Base-by-base conservation (phyloP, 2,888 invertebrate genomes). In the Lithophane ornitopus region DNA sequence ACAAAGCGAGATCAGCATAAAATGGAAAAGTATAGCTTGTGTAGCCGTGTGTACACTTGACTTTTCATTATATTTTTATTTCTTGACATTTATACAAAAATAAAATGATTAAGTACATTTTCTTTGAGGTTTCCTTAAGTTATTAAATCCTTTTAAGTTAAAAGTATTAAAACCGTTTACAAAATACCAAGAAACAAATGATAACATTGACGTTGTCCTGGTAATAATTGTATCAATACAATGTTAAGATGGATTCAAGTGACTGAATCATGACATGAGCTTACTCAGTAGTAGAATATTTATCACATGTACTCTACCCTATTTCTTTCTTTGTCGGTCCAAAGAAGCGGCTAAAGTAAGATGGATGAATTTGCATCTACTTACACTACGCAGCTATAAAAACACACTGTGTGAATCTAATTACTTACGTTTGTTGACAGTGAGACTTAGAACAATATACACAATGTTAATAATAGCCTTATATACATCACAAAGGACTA, bases 241-340 rank as follows among this genome's bases (percentile, higher is more conserved):
- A 22, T 63, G 3, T 34, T 22, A 41, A 3, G 19, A 34, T 22
- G 0, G n/a, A 22, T 28, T n/a, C 34, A 61, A 49, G 66, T 34
- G 16, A 44, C 61, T 61, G 41, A 8, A 58, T 65, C 39, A 52
- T 59, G 54, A 41, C 41, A 54, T 39, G 34, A 8, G 22, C 14
- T 19, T 19, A 52, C 28, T 56, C 69, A 34, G 41, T 14, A 69
- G 39, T 22, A 54, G 34, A 19, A 70, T 56, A 70, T 78, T 80
- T 58, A 58, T 79, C 67, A 70, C 56, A 54, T n/a, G 58, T 58
- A n/a, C 4, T 26, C 44, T n/a, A 41, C 22, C 2, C 28, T 58
- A 68, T 84, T 71, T 68, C 3, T 68, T 84, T 54, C 16, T 34
- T 28, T 12, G 28, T 12, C 62, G 79, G 58, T 79, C 84, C 59